Base-by-base conservation (phyloP, 2,113 vertebrate species). In the Caracal caracal region DNA sequence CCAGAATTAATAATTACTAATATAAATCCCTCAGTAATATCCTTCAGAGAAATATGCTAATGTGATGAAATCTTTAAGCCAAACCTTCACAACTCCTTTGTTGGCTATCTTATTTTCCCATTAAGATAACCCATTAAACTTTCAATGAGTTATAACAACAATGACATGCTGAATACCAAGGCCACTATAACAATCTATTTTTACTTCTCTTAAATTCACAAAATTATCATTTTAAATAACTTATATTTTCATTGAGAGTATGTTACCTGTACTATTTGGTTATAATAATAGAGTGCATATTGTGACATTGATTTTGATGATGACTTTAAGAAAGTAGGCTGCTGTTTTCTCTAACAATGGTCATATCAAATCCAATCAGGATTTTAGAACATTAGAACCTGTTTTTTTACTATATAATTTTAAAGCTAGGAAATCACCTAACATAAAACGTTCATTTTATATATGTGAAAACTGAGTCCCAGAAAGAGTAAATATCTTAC, bases 1-100 rank as follows among this genome's bases (percentile, higher is more conserved):
- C 59, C 88, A 93, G 92, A 98, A 88, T 96, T 98, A 97, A 97
- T 98, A 95, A 76, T 94, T 53, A 98, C 94, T 96, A 91, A 80
- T 96, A 96, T 96, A 97, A 97, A 97, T 92, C 40, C 85, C 30
- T 73, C 37, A 94, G 37, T 88, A 61, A 93, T 97, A 73, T 66
- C 61, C 40, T 98, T 87, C 79, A 94, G 97, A 90, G 76, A 93
- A 98, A 96, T 94, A 93, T 96, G 49, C 11, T 84, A 37, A 78
- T 88, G 24, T 97, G 92, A 95, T 95, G 84, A 98, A 97, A 56
- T 95, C 49, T 94, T 97, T 84, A 96, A 94, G 66, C 76, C 85
- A 24, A 95, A 97, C 71, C 65, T 88, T 96, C 96, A 81, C 85
- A 97, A 97, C 49, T 73, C 79, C 51, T 97, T 97, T 97, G 56